Conservation (phyloP, 2,888 invertebrate genomes). For the Molanna angustata region DNA sequence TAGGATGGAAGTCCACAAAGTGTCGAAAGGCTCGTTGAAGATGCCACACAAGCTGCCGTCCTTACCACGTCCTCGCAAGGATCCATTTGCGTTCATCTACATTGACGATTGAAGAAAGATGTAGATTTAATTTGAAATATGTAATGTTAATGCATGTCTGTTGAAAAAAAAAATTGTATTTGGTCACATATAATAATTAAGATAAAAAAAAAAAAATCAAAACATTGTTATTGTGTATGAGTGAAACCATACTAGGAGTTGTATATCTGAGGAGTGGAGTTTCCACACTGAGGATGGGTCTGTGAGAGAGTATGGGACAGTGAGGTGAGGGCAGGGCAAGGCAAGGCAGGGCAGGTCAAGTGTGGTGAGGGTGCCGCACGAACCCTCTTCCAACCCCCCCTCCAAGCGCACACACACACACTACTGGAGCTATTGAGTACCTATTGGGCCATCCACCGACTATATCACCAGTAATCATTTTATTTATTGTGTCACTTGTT, state of each 20-base stretch:
- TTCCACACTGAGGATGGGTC: not conserved
- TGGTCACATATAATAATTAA: constrained; percentile 24
- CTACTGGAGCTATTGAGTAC: constrained; percentile 7
- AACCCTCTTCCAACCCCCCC: constrained; percentile 20
- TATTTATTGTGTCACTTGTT: constrained; percentile 33
- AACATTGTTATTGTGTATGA: not conserved
- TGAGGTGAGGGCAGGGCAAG: constrained; percentile 14
- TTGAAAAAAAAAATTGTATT: constrained; percentile 21
- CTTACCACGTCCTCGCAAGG: too few species aligned
- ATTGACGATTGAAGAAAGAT: too few species aligned
- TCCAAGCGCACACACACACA: not conserved
- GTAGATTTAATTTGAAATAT: constrained; percentile 22
- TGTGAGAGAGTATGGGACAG: not conserved
- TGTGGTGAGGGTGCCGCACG: constrained; percentile 37
- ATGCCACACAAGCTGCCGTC: too few species aligned
- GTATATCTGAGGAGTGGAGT: too few species aligned
- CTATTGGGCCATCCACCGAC: constrained; percentile 2
- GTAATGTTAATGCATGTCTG: constrained; percentile 27
- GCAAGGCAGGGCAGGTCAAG: constrained; percentile 29
- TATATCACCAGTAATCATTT: constrained; percentile 32
- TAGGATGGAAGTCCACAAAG: too few species aligned
- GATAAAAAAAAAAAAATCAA: not conserved
- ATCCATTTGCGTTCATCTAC: too few species aligned
- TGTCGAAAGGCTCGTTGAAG: too few species aligned
- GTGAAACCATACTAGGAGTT: constrained; percentile 10